These are phyloP conservation scores for Brachionus manjavacas DNA, from an alignment of 1,140 invertebrate species.

Conservation along the genomic window DNA sequence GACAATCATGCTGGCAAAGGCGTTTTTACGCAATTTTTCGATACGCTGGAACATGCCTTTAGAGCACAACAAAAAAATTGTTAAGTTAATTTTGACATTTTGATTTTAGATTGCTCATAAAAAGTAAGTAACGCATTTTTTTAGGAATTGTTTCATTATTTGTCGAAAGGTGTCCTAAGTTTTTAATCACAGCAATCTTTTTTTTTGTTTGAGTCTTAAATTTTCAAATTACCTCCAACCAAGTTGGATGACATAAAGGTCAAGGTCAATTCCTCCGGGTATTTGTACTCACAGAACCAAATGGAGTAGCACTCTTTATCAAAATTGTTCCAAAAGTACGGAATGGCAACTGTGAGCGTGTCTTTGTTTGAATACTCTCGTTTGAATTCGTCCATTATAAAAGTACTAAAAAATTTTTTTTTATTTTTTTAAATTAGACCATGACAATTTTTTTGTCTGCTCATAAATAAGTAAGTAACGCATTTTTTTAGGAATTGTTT, in stretches of 20 bases:
- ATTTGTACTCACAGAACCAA: conserved; percentile 96
- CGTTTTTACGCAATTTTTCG: conserved; percentile 92
- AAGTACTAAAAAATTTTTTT: conserved; percentile 62
- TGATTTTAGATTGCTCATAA: conserved; percentile 18
- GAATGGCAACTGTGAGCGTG: conserved; percentile 76
- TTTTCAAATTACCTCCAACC: conserved; percentile 67
- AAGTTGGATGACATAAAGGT: conserved; percentile 94
- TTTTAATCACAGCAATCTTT: conserved; percentile 40
- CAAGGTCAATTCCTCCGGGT: conserved; percentile 80
- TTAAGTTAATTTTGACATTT: not conserved
- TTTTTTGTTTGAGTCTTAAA: not conserved
- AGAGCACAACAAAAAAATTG: not conserved
- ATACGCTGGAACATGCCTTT: conserved; percentile 90
- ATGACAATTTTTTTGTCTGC: not conserved
- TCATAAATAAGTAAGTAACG: conserved; percentile 44
- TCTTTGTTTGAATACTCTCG: conserved; percentile 94
- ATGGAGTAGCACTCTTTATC: conserved; percentile 93
- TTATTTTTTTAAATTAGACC: too few relatives aligned
- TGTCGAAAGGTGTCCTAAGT: conserved; percentile 39
- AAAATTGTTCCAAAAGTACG: conserved; percentile 98
- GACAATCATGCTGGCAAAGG: conserved; percentile 85
- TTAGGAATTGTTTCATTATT: conserved; percentile 20
- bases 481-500: conserved; percentile 43
- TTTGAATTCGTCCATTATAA: conserved; percentile 95
- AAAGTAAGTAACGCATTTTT: conserved; percentile 34